Percentiles rank a stretch among this genome's conserved stretches.
These are phyloP conservation scores for Monopterus albus DNA, from an alignment of 2,113 vertebrate species.

Conservation along the genomic window DNA sequence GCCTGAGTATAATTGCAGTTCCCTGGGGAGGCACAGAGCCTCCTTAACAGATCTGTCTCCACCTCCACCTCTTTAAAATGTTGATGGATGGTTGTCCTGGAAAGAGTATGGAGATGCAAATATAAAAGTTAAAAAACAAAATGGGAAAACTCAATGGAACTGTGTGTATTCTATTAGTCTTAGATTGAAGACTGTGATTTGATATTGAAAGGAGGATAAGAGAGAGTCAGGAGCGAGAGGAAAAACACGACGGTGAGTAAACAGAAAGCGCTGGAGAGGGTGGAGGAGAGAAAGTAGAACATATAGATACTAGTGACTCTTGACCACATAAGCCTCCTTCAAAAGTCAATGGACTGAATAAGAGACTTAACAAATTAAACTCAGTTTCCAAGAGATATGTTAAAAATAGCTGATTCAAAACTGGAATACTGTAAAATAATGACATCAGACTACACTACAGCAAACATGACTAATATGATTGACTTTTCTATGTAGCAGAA, in stretches of 20 bases:
- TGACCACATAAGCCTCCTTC: not conserved
- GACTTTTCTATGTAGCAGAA: not conserved
- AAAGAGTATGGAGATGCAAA: not conserved
- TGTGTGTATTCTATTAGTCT: not conserved
- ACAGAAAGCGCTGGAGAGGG: not conserved
- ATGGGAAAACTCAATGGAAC: not conserved
- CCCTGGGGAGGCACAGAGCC: slow-evolving; percentile 14
- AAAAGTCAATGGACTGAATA: not conserved
- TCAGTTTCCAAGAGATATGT: not conserved
- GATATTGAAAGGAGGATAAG: not conserved
- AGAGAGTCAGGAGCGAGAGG: not conserved
- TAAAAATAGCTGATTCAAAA: not conserved
- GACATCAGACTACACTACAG: not conserved
- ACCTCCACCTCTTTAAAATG: not conserved
- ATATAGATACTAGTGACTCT: not conserved
- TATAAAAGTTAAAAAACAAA: not conserved
- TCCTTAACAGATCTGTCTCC: slow-evolving; percentile 9
- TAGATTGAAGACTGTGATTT: not conserved
- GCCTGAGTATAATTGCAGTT: slow-evolving; percentile 29
- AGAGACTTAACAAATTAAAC: not conserved
- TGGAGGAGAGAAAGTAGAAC: not conserved
- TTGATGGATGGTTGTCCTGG: slow-evolving; percentile 1
- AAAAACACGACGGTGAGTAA: not conserved
- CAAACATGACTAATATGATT: not conserved
- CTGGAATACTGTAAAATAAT: not conserved